A percentile compares a stretch with the other conserved stretches of the same genome.
These are phyloP conservation scores for Mamestra brassicae DNA, from an alignment of 2,888 invertebrate species.

Conservation along the genomic window DNA sequence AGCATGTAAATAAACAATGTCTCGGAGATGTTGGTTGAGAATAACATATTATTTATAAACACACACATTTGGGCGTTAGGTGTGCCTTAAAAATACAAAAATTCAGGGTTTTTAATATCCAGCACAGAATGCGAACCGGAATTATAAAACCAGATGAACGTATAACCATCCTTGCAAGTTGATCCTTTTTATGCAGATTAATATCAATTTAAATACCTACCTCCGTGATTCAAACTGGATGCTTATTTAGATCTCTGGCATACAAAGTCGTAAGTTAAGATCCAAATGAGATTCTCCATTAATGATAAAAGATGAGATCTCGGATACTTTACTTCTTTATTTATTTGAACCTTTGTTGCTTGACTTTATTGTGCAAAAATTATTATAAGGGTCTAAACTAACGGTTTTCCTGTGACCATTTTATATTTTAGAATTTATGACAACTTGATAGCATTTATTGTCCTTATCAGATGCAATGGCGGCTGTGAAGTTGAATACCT, in stretches of 20 bases:
- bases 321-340: background rate
- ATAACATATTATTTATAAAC: background rate
- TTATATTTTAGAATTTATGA: background rate
- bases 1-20: background rate
- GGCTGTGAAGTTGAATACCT: conserved; percentile 96
- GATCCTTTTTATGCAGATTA: conserved; percentile 21
- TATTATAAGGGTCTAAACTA: background rate
- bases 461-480: conserved; percentile 94
- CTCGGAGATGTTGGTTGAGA: background rate
- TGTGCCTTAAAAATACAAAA: background rate
- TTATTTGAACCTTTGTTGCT: background rate
- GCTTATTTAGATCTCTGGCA: conserved; percentile 13
- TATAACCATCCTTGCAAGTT: background rate
- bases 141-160: background rate
- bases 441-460: background rate
- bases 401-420: background rate
- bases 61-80: background rate
- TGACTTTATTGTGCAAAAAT: background rate
- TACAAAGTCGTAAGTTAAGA: background rate
- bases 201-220: conserved; percentile 4
- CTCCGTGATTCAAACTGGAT: conserved; percentile 1
- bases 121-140: background rate
- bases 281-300: background rate
- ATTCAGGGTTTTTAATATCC: background rate
- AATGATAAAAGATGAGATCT: no score